phyloP scores from a whole-genome alignment of 1,140 invertebrate genomes.

The Phortica variegata region DNA sequence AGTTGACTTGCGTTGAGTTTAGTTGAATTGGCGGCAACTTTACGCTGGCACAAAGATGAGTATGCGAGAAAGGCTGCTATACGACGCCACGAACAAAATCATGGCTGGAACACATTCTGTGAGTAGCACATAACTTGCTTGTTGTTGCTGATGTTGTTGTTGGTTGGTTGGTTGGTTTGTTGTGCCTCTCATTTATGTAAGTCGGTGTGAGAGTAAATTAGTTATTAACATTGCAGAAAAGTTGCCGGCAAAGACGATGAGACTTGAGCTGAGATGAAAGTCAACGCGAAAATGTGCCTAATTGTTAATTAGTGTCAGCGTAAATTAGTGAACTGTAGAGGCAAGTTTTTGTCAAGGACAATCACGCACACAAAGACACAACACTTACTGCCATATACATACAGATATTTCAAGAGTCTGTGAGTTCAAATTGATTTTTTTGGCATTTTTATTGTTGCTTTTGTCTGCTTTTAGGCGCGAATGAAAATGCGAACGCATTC shows the following conservation, averaged over 20 bases:
- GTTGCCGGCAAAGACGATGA: slow-evolving; percentile 21
- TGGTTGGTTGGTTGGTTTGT: no score
- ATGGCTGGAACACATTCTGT: no score
- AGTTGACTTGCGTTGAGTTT: no score
- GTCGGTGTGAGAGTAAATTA: slow-evolving; percentile 43
- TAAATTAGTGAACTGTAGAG: slow-evolving; percentile 39
- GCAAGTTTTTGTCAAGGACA: background rate
- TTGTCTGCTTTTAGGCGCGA: no score
- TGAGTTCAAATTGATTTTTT: slow-evolving; percentile 20
- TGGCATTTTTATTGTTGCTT: slow-evolving; percentile 35
- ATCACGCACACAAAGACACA: slow-evolving; percentile 5
- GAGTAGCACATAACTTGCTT: no score
- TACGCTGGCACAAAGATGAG: no score
- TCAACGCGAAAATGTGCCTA: slow-evolving; percentile 46
- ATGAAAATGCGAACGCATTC: no score
- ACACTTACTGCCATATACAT: slow-evolving; percentile 28
- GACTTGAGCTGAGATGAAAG: slow-evolving; percentile 7
- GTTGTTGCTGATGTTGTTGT: background rate
- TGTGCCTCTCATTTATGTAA: no score
- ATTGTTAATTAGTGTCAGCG: slow-evolving; percentile 54
- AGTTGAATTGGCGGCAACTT: no score
- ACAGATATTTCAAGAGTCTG: background rate
- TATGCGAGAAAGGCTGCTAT: no score
- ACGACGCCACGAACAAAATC: no score
- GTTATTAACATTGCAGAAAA: slow-evolving; percentile 51